These are phyloP conservation scores for Amphiprion ocellaris DNA, from an alignment of 2,113 vertebrate species.

Conservation along the genomic window DNA sequence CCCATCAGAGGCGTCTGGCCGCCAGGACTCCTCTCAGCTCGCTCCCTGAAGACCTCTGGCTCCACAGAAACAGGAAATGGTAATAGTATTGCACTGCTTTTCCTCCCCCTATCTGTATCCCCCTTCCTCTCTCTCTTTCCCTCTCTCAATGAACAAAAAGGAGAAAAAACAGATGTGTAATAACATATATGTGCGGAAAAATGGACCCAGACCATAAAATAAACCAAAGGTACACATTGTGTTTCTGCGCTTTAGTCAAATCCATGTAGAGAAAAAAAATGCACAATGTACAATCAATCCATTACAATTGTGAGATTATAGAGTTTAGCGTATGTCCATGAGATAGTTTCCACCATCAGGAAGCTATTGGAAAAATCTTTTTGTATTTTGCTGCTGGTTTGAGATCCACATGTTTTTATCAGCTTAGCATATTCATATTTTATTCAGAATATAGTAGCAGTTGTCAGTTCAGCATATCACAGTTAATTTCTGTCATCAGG, in stretches of 20 bases:
- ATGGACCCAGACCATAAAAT: conserved; percentile 53
- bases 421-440: conserved; percentile 1
- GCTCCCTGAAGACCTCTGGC: conserved; percentile 83
- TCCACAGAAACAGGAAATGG: conserved; percentile 90
- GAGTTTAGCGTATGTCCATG: not conserved
- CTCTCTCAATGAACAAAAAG: conserved; percentile 68
- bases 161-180: conserved; percentile 70
- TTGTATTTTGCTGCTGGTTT: conserved; percentile 7
- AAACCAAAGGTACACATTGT: conserved; percentile 47
- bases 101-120: conserved; percentile 83
- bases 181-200: conserved; percentile 72
- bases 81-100: conserved; percentile 88
- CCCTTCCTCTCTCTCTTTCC: conserved; percentile 51
- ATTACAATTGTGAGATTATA: not conserved
- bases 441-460: not conserved
- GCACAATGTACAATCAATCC: conserved; percentile 2
- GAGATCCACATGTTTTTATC: not conserved
- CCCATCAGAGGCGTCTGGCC: conserved; percentile 73
- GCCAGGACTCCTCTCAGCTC: conserved; percentile 86
- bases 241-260: conserved; percentile 53
- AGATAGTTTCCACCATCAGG: not conserved
- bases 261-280: not conserved
- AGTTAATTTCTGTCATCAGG: not conserved
- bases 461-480: not conserved
- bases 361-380: not conserved